These are phyloP conservation scores for Hiodon alosoides DNA, from an alignment of 2,113 vertebrate genomes.

Conservation along the genomic window DNA sequence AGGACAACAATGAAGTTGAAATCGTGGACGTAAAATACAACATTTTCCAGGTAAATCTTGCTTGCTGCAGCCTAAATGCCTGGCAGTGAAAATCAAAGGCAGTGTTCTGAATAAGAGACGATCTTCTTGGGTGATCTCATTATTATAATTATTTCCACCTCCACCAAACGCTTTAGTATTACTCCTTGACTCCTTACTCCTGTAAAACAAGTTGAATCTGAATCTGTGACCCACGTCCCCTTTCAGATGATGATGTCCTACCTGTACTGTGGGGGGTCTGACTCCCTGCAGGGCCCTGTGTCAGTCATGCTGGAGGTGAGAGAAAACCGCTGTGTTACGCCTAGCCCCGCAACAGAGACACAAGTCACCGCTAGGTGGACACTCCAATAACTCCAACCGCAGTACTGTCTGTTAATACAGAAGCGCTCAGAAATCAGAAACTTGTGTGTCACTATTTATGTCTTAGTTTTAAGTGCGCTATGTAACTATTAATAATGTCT, in stretches of 20 bases:
- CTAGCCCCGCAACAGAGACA: background rate
- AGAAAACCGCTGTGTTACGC: background rate
- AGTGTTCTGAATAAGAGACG: no score
- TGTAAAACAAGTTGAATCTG: background rate
- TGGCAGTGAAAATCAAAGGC: no score
- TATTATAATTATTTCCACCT: no score
- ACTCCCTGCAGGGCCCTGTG: slow-evolving; percentile 79
- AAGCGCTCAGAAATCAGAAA: no score
- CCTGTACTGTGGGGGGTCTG: slow-evolving; percentile 87
- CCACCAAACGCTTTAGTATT: no score
- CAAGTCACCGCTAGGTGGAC: background rate
- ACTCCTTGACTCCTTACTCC: background rate
- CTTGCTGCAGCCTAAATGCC: no score
- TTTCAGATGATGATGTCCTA: slow-evolving; percentile 95
- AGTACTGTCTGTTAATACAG: no score
- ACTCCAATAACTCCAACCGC: no score
- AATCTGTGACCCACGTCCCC: slow-evolving; percentile 22
- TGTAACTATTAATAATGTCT: no score
- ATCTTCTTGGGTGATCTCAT: no score
- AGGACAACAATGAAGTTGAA: slow-evolving; percentile 74
- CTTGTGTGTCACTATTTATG: no score
- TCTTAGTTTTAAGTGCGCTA: no score
- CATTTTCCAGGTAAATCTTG: slow-evolving; percentile 76
- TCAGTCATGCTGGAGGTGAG: slow-evolving; percentile 84
- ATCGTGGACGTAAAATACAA: slow-evolving; percentile 84